Evolutionary conservation across 1,140 invertebrate species (phyloP).

Genomic region (Luehdorfia chinensis): DNA sequence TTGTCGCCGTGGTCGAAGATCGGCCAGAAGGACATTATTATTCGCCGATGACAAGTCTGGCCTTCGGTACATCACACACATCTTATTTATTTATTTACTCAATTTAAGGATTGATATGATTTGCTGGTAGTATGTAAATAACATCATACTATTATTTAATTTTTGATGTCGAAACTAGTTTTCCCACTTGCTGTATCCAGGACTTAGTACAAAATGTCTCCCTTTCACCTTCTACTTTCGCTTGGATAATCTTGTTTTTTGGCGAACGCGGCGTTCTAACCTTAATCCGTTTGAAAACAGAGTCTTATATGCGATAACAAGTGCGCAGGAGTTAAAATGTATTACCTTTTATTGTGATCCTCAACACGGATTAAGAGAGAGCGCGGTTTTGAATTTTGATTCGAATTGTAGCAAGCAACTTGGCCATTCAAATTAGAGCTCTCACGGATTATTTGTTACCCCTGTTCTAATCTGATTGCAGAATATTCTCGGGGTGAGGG

Average conservation of each 20-base stretch:
- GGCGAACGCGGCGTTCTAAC: constrained; percentile 39
- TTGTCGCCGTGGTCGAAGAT: no score
- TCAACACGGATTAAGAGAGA: constrained; percentile 74
- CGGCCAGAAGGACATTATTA: no score
- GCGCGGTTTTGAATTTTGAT: constrained; percentile 77
- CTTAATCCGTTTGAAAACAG: constrained; percentile 34
- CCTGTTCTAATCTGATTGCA: constrained; percentile 43
- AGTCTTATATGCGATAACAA: constrained; percentile 38
- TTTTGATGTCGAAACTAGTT: no score
- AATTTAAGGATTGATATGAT: no score
- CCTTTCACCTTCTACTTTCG: constrained; percentile 76
- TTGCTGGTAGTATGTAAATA: no score
- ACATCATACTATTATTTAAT: no score
- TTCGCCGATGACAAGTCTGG: no score
- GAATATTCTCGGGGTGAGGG: constrained; percentile 21
- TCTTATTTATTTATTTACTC: no score
- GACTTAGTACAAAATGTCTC: constrained; percentile 66
- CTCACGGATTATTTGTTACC: constrained; percentile 45
- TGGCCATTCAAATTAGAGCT: constrained; percentile 62
- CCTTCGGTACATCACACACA: no score
- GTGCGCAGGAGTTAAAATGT: constrained; percentile 64
- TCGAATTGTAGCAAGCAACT: constrained; percentile 60
- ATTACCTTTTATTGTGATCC: constrained; percentile 77
- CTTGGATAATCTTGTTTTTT: constrained; percentile 74
- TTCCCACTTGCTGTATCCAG: constrained; percentile 25